phyloP scores from a whole-genome alignment of 2,113 vertebrate species.

The Lycocorax pyrrhopterus region DNA sequence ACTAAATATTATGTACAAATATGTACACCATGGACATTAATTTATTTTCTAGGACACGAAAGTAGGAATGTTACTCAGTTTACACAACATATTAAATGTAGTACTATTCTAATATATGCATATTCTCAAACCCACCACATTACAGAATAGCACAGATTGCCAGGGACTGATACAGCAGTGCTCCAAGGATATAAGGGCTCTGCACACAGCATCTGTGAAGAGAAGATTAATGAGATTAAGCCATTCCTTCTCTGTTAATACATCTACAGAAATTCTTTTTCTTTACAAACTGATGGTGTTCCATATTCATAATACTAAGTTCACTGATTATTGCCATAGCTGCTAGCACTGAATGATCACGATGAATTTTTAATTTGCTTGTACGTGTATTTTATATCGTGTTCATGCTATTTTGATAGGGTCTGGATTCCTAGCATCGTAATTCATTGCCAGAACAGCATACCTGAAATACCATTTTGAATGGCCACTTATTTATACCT shows the following conservation, averaged over 20 bases:
- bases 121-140: neutral
- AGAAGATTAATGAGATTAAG: neutral
- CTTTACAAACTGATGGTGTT: neutral
- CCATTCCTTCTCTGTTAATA: neutral
- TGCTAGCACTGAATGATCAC: neutral
- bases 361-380: neutral
- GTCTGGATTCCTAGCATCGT: neutral
- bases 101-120: neutral
- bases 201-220: neutral
- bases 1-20: neutral
- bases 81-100: neutral
- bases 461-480: slow-evolving; percentile 39
- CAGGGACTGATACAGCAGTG: neutral
- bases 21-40: neutral
- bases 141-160: neutral
- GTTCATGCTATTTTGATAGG: neutral
- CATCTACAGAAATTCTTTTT: neutral
- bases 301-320: neutral
- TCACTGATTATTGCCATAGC: neutral
- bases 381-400: neutral
- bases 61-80: neutral
- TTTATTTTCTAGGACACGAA: neutral
- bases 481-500: neutral
- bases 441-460: neutral
- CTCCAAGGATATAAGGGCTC: neutral